Base-by-base conservation (phyloP, 2,888 invertebrate species). In the Ernsta delagoae region DNA sequence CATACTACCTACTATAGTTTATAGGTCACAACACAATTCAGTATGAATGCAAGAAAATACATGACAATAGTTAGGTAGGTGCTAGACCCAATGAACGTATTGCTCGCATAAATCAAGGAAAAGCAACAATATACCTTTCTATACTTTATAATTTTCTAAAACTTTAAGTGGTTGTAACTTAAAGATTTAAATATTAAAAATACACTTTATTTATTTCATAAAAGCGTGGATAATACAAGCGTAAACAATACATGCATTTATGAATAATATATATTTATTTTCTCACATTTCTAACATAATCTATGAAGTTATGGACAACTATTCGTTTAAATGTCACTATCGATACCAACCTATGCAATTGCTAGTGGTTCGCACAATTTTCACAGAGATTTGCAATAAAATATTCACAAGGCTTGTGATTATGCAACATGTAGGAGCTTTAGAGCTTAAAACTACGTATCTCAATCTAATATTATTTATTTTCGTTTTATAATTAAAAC, bases 381-480 rank as follows among this genome's bases (percentile, higher is more conserved):
- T 72, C 66, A 72, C 67, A 59, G 74, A 74, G 74, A 77, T 78
- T 78, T 75, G 74, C 65, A 70, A 64, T 71, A 70, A 68, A 70
- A 56, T 63, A 66, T 66, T 67, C 66, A 54, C 53, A 59, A 53
- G 53, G 56, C 53, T 66, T 64, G 62, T 54, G 50, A 77, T 87
- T 86, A 85, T 84, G 84, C 77, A 86, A 91, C 85, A 83, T 86
- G 85, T 88, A 81, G 82, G 82, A 83, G 80, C 81, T 85, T 79
- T 80, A 79, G 82, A 86, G 87, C 86, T 90, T 66, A 53, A 9
- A 36, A 53, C 24, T 16, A 16, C 16, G 36, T 54, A 45, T 4
- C 60, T 54, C 60, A 67, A 67, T 34, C 8, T 53, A 53, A 8
- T 16, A 5, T 12, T 16, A 50, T 50, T 50, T 1, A 50, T 50